These are phyloP conservation scores for Fringilla coelebs DNA, from an alignment of 2,797 vertebrate genomes.

Conservation along the genomic window DNA sequence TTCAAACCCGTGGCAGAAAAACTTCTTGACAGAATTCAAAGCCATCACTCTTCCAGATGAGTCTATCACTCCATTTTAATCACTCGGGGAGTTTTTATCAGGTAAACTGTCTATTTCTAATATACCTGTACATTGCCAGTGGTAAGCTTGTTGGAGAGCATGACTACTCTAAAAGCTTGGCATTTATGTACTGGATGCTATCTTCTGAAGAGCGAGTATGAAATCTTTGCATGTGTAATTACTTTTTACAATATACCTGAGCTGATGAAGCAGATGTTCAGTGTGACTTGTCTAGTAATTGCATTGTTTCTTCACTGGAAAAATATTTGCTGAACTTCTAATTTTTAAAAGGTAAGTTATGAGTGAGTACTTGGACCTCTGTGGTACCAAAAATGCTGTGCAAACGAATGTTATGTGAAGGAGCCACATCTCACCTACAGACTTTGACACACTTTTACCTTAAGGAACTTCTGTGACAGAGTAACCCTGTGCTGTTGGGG, in stretches of 20 bases:
- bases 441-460: not conserved
- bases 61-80: slow-evolving; percentile 24
- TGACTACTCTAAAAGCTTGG: not conserved
- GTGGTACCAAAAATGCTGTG: not conserved
- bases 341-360: not conserved
- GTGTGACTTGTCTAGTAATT: not conserved
- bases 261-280: not conserved
- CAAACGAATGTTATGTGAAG: fast-evolving
- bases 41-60: slow-evolving; percentile 45
- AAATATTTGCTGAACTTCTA: not conserved
- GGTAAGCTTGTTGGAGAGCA: not conserved
- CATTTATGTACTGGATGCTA: not conserved
- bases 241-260: not conserved
- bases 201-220: not conserved
- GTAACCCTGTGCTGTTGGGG: not conserved
- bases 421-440: not conserved
- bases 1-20: slow-evolving; percentile 89
- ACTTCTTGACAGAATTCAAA: slow-evolving; percentile 79
- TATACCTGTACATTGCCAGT: not conserved
- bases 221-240: not conserved
- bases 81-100: fast-evolving
- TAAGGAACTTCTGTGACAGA: not conserved
- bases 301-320: not conserved
- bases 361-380: not conserved
- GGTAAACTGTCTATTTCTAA: not conserved